phyloP scores from a whole-genome alignment of 2,888 invertebrate species.

The Lamproptera curius region DNA sequence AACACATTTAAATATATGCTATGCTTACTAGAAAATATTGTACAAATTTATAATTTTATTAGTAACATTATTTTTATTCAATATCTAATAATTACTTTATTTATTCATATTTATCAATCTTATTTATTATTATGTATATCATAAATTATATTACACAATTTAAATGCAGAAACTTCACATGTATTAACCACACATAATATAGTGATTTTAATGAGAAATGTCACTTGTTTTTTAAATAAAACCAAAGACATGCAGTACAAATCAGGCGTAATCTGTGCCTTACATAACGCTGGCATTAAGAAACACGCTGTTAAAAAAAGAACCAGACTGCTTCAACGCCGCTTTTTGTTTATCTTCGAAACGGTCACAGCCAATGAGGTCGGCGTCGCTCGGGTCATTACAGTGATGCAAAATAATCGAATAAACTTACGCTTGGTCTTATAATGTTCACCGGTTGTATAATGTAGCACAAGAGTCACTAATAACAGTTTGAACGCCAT shows the following conservation, averaged over 20 bases:
- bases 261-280: background rate
- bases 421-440: constrained; percentile 69
- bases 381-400: constrained; percentile 2
- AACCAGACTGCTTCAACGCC: constrained; percentile 6
- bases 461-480: constrained; percentile 61
- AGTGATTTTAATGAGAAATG: too few relatives aligned
- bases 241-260: background rate
- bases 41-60: too few relatives aligned
- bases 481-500: constrained; percentile 64
- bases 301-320: constrained; percentile 7
- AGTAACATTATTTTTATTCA: too few relatives aligned
- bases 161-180: too few relatives aligned
- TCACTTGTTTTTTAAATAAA: background rate
- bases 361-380: constrained; percentile 12
- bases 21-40: too few relatives aligned
- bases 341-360: constrained; percentile 16
- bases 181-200: too few relatives aligned
- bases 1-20: background rate
- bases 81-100: too few relatives aligned
- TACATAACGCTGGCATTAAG: constrained; percentile 10
- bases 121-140: too few relatives aligned
- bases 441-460: constrained; percentile 54
- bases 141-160: too few relatives aligned
- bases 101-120: too few relatives aligned
- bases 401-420: constrained; percentile 22